phyloP scores from a whole-genome alignment of 2,888 invertebrate genomes.

The Julus scandinavius region DNA sequence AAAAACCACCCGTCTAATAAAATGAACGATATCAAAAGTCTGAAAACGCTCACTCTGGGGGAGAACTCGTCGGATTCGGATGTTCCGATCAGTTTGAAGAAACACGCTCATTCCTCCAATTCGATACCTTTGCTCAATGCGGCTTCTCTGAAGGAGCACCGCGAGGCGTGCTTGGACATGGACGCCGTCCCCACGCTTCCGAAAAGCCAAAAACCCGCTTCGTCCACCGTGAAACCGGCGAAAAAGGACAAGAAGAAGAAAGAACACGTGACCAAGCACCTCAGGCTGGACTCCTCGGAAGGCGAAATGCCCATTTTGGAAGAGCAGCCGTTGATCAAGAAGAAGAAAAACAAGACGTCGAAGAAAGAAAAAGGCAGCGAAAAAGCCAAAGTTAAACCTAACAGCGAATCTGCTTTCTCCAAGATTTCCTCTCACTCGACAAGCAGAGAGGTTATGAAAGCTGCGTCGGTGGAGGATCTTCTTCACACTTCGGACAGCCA shows the following conservation, averaged over 20 bases:
- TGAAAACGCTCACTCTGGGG: not conserved
- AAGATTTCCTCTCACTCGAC: not conserved
- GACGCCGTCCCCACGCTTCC: not conserved
- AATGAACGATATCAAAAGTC: not conserved
- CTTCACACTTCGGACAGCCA: not conserved
- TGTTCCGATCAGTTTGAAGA: conserved; percentile 5
- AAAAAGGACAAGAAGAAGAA: conserved; percentile 52
- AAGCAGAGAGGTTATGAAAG: not conserved
- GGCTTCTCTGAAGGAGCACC: conserved; percentile 41
- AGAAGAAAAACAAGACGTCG: conserved; percentile 48
- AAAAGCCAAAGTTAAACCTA: not conserved
- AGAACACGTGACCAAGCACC: not conserved
- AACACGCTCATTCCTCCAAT: not conserved
- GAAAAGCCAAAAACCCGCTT: not conserved
- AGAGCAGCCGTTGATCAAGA: not conserved
- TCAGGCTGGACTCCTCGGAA: conserved; percentile 21
- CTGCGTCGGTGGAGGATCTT: not conserved
- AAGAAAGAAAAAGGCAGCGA: conserved; percentile 37
- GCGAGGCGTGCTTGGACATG: conserved; percentile 13
- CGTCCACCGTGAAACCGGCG: not conserved
- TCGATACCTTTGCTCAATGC: not conserved
- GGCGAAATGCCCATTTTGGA: not conserved
- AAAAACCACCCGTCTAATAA: conserved; percentile 37
- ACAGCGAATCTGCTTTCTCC: not conserved
- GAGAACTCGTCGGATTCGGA: conserved; percentile 42